These are phyloP conservation scores for Calliopsis andreniformis DNA, from an alignment of 1,140 invertebrate genomes.

Conservation along the genomic window DNA sequence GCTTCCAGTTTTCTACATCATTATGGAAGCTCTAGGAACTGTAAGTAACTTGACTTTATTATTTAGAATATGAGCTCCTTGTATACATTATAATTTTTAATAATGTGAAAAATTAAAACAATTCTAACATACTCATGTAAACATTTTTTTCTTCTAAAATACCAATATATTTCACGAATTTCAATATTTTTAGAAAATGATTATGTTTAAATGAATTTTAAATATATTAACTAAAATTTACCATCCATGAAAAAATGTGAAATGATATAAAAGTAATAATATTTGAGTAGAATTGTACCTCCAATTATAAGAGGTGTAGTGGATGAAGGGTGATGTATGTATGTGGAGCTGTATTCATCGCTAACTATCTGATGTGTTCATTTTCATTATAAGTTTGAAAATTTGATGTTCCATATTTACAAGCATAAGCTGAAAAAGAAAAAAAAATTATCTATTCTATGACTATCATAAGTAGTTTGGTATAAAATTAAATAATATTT, in stretches of 20 bases:
- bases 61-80: constrained; percentile 2
- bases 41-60: constrained; percentile 68
- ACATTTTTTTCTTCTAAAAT: no score
- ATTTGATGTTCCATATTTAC: constrained; percentile 35
- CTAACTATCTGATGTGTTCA: constrained; percentile 22
- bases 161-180: not conserved
- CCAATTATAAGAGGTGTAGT: constrained; percentile 35
- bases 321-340: constrained; percentile 24
- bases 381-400: constrained; percentile 33
- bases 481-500: not conserved
- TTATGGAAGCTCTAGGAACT: constrained; percentile 74
- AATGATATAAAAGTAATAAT: constrained; percentile 24
- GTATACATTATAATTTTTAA: not conserved
- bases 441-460: constrained; percentile 47
- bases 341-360: constrained; percentile 32
- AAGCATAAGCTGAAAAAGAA: constrained; percentile 45
- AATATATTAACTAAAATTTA: constrained; percentile 4
- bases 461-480: constrained; percentile 10
- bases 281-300: constrained; percentile 29
- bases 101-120: not conserved
- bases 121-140: not conserved
- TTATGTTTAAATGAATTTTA: not conserved
- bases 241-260: not conserved
- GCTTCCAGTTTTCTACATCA: constrained; percentile 5
- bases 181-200: constrained; percentile 1